Base-by-base conservation (phyloP, 1,140 invertebrate genomes). In the Paraescarpia echinospica region DNA sequence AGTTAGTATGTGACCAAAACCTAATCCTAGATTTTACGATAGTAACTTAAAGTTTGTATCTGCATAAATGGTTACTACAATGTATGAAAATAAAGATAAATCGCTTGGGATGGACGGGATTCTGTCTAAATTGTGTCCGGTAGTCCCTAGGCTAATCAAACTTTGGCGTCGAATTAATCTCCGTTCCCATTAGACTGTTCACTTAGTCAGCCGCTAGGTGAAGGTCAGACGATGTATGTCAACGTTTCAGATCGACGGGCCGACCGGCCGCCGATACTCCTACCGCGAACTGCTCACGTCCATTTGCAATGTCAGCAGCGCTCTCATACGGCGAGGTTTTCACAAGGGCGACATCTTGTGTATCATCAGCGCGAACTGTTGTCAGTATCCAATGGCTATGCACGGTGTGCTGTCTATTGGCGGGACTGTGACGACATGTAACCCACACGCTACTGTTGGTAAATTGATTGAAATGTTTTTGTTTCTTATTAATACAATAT, bases 341-440 rank as follows among this genome's bases (percentile, higher is more conserved):
- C 34, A 90, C 1, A 90, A 90, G 90, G n/a, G 90, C 12, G 90
- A 90, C n/a, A 41, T 90, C 35, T 34, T 90, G 90, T 90, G 90
- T 33, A 18, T 90, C 34, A 35, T 35, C 90, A 41, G 34, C 34
- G 34, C 90, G 4, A 90, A 90, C n/a, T 90, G 34, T 90, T 34
- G 34, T 34, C 34, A 90, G n/a, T 90, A 90, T 33, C 34, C 90
- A 12, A 34, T 90, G 90, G 90, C 35, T 4, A 14, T 90, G 90
- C 27, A 35, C 90, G 90, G 90, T 2, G 90, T 90, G 14, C 34
- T 90, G n/a, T 90, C 6, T 41, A 41, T 41, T 18, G 90, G 90
- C 27, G 90, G 90, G 2, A 90, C 31, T 35, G 14, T 41, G n/a
- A 90, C 90, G 34, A 90, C 90, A 27, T 34, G 34, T 27, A 90